Percentiles rank a stretch among this genome's conserved stretches.
phyloP scores from a whole-genome alignment of 2,888 invertebrate species.

The Dasysyrphus albostriatus region DNA sequence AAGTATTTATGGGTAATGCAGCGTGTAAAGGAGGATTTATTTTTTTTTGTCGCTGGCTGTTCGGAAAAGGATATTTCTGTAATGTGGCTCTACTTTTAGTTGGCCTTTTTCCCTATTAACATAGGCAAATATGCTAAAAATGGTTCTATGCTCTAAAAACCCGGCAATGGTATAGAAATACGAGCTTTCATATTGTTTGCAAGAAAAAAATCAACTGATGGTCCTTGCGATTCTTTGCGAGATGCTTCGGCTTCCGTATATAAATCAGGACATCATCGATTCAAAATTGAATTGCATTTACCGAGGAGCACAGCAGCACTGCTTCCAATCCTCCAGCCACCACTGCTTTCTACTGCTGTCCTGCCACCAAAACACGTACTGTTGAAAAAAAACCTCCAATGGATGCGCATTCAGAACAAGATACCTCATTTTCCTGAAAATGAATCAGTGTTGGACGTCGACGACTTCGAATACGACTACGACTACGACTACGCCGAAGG shows the following conservation, averaged over 20 bases:
- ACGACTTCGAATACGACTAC: not conserved
- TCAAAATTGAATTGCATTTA: constrained; percentile 54
- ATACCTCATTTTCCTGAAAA: constrained; percentile 28
- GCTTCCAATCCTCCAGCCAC: not conserved
- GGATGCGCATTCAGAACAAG: constrained; percentile 29
- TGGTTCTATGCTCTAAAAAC: constrained; percentile 15
- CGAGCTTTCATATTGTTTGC: constrained; percentile 23
- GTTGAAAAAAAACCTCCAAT: not conserved
- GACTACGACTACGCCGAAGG: not conserved
- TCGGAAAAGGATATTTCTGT: constrained; percentile 23
- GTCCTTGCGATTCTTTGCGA: not conserved
- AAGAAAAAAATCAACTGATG: constrained; percentile 31
- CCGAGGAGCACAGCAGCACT: not conserved
- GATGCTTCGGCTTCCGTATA: constrained; percentile 12
- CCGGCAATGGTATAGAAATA: not conserved
- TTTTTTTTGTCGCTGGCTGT: not conserved
- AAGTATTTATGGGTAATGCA: constrained; percentile 39
- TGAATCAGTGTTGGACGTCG: constrained; percentile 29
- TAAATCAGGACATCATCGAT: constrained; percentile 54
- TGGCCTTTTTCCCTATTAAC: not conserved
- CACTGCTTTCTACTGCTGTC: not conserved
- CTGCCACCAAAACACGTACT: constrained; percentile 24
- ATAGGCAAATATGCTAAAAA: constrained; percentile 30
- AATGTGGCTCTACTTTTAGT: not conserved
- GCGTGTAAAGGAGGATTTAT: constrained; percentile 2